phyloP scores from a whole-genome alignment of 2,888 invertebrate genomes.

The Stictocephala bisonia region DNA sequence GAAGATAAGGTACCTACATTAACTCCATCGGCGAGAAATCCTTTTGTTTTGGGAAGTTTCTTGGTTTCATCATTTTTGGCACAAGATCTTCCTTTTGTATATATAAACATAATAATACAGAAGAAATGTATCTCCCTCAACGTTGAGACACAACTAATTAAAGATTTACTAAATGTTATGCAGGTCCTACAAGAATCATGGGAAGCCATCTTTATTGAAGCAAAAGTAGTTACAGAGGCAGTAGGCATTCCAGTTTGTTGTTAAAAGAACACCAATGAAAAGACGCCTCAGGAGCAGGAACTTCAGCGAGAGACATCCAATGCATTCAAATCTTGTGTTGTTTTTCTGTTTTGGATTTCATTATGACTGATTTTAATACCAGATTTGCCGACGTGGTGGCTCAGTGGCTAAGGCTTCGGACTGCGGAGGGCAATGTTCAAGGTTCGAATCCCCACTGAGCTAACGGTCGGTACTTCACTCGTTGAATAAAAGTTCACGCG shows the following conservation, averaged over 20 bases:
- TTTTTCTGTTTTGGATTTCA: conserved; percentile 24
- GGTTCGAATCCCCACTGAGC: no score
- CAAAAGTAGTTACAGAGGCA: conserved; percentile 16
- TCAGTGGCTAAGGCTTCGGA: no score
- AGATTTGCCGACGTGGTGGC: no score
- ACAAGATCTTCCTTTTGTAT: conserved; percentile 4
- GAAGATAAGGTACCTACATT: conserved; percentile 41
- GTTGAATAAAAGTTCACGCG: no score
- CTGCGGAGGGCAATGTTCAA: no score
- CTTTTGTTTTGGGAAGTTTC: conserved; percentile 36
- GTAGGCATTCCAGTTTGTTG: background rate
- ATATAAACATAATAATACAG: conserved; percentile 24
- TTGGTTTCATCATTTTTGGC: conserved; percentile 41
- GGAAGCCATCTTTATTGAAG: conserved; percentile 13
- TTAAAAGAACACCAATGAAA: background rate
- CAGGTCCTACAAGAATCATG: conserved; percentile 31
- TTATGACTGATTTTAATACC: conserved; percentile 31
- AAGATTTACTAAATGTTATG: conserved; percentile 24
- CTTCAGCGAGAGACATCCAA: conserved; percentile 24
- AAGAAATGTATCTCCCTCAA: conserved; percentile 4
- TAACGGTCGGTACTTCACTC: no score
- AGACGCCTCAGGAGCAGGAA: background rate
- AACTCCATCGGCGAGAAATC: conserved; percentile 33
- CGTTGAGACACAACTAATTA: no score
- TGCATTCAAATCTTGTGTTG: conserved; percentile 15